Conservation (phyloP, 2,888 invertebrate species). For the Reticulitermes lucifugus region DNA sequence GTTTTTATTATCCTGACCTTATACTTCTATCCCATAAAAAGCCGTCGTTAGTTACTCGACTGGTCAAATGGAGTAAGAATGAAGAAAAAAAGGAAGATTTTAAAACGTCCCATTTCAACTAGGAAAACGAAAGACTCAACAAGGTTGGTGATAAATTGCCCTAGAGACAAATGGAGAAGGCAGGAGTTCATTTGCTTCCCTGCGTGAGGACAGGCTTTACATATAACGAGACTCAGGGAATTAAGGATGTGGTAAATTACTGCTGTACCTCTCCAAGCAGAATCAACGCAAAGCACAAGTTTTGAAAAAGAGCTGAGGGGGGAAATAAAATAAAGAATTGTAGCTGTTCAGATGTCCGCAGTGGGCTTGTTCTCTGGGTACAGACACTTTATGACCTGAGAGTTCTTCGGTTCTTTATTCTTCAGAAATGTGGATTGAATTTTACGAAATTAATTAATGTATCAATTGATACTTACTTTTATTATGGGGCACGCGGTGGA, state of each 20-base stretch:
- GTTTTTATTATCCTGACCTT: not conserved
- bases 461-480: no score
- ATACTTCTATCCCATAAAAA: not conserved
- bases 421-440: no score
- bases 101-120: conserved; percentile 1
- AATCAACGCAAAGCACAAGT: not conserved
- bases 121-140: conserved; percentile 10
- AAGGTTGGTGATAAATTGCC: conserved; percentile 15
- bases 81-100: not conserved
- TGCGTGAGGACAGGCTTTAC: conserved; percentile 22
- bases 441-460: no score
- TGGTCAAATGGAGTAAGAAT: not conserved
- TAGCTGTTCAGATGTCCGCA: no score
- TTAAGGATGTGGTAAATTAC: conserved; percentile 12
- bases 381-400: no score
- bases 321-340: no score
- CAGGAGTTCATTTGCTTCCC: conserved; percentile 12
- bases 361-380: no score
- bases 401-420: no score
- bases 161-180: conserved; percentile 2
- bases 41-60: not conserved
- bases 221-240: conserved; percentile 6
- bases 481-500: no score
- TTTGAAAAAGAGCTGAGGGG: not conserved
- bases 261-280: not conserved